Evolutionary conservation across 2,113 vertebrate species (phyloP).

Genomic region (Brachionichthys hirsutus): DNA sequence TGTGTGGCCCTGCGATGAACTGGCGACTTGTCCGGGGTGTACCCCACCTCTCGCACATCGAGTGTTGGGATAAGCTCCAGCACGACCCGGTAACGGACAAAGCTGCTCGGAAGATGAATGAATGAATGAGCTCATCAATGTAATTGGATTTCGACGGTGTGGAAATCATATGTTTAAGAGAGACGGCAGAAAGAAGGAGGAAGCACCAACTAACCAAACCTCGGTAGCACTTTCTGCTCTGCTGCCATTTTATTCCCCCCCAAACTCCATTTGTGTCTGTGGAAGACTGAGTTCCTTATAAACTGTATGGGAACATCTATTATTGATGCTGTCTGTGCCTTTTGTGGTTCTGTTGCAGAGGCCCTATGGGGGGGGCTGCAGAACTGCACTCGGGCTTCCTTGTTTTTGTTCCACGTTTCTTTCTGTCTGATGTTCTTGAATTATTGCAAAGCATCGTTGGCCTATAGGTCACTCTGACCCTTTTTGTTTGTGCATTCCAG

Average conservation of each 20-base stretch:
- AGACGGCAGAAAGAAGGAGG: background rate
- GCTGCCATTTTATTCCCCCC: constrained; percentile 1
- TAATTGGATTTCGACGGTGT: constrained; percentile 22
- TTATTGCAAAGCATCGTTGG: constrained; percentile 33
- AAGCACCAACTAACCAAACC: background rate
- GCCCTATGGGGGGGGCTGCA: constrained; percentile 46
- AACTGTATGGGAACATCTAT: constrained; percentile 53
- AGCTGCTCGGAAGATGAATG: too few species aligned
- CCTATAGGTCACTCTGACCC: constrained; percentile 1
- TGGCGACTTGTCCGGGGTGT: too few species aligned
- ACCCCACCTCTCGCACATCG: too few species aligned
- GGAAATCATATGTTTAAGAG: constrained; percentile 5
- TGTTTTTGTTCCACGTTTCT: constrained; percentile 13
- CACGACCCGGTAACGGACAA: too few species aligned
- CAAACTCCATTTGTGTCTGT: constrained; percentile 21
- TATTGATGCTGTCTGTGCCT: constrained; percentile 65
- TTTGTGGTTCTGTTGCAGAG: constrained; percentile 39
- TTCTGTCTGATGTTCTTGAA: constrained; percentile 14
- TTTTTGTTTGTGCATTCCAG: constrained; percentile 13
- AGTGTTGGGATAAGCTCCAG: too few species aligned
- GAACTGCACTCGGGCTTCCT: constrained; percentile 36
- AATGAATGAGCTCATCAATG: constrained; percentile 31
- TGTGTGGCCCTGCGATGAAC: too few species aligned
- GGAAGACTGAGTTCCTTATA: constrained; percentile 43
- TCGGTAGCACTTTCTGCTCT: constrained; percentile 36